Evolutionary conservation across 2,797 vertebrate species (phyloP), one percentile per base, ranked within the genome.

Genomic region (Hipposideros larvatus): DNA sequence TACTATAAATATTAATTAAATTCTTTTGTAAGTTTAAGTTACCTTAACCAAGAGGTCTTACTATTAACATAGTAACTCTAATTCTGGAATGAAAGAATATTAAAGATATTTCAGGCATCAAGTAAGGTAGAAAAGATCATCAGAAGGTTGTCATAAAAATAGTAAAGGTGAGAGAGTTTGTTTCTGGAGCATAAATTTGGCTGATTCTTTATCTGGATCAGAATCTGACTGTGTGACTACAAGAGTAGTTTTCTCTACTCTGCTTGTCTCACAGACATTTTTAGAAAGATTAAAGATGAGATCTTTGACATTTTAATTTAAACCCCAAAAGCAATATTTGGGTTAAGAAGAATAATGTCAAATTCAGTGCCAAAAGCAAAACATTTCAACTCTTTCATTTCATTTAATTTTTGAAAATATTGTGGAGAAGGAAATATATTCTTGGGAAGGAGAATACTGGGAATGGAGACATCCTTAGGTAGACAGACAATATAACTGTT

Each of bases 321-420:
- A 95, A 93, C 8, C 3, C 22, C 11, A 26, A 59, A 96, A 85
- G 28, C 16, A 93, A 71, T 66, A 93, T 93, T 79, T 93, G 46
- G 1, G 41, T 74, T 91, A 95, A 84, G 51, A 75, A 90, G 66
- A 94, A 90, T 55, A 11, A 92, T 75, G 43, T 87, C 26, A 96
- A 95, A 90, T 11, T 28, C 53, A 73, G 9, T 34, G 51, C 34
- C 66, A 90, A 73, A 87, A 82, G 28, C 7, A 83, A 97, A 85
- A 90, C 11, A 87, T 46, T 73, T 90, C 55, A 80, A 22, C 7
- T 82, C 5, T 82, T 95, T 96, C 37, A 70, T 96, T 92, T 96
- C 18, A 46, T 61, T 37, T 95, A 87, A 34, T 74, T 63, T 13
- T 21, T 28, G 28, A 96, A 96, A 93, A 89, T 59, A 79, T 59